Base-by-base conservation (phyloP, 2,113 vertebrate genomes). In the Syngnathus scovelli region DNA sequence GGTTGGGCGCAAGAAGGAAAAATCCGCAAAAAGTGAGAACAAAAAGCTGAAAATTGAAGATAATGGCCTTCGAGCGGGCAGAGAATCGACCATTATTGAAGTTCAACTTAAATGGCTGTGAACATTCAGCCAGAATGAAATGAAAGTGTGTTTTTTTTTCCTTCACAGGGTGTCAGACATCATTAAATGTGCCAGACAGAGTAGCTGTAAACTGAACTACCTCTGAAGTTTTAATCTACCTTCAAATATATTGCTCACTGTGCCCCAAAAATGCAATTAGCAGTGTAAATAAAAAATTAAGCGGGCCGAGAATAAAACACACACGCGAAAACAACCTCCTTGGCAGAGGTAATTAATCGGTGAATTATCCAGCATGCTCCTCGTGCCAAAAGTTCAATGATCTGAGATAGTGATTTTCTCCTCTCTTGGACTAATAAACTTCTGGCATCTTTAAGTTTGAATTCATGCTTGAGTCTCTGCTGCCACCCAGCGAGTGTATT, bases 401-500 rank as follows among this genome's bases (percentile, higher is more conserved):
- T 43, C n/a, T 23, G 61, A 43, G 21, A 44, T 44, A 44, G n/a
- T 62, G 39, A 44, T 44, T 62, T n/a, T n/a, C 39, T 21, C 18
- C 21, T 6, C 27, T 44, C 21, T 44, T 15, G 41, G 12, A 7
- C 41, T 16, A 21, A n/a, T 58, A 36, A 18, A 43, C 41, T 27
- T 43, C n/a, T 23, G n/a, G 60, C 61, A 62, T 27, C 12, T 41
- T 41, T 11, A 44, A 43, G 2, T 4, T 6, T 7, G 10, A 7
- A 27, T 62, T 44, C 13, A 49, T 38, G 18, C 9, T n/a, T n/a
- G 63, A 51, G 63, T 16, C 21, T 87, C 68, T 88, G 82, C 85
- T 88, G 83, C 80, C 86, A 79, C 71, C 88, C 23, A 63, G 85
- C 81, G 88, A 62, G 73, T 39, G 27, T 55, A 44, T 33, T 33